phyloP scores from a whole-genome alignment of 2,797 vertebrate species.

The Arnoldichthys spilopterus region DNA sequence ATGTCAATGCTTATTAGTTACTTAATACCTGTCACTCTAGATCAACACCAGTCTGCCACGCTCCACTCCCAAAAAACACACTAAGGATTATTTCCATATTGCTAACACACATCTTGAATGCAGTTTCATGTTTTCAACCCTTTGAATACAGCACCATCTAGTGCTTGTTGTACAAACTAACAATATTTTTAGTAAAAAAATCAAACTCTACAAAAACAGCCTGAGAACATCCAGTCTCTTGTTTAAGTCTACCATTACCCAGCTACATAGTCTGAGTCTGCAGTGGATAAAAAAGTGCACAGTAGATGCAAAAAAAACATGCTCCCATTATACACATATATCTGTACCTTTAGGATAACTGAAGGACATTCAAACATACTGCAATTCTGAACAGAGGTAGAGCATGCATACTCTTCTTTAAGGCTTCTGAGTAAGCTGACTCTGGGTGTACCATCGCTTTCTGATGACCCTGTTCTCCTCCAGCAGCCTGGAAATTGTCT shows the following conservation, averaged over 20 bases:
- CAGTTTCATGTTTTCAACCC: not conserved
- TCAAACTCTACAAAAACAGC: not conserved
- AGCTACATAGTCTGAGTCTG: not conserved
- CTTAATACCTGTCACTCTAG: not conserved
- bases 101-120: not conserved
- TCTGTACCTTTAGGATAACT: not conserved
- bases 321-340: not conserved
- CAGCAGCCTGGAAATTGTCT: constrained; percentile 86
- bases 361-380: not conserved
- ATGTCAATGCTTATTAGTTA: not conserved
- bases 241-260: not conserved
- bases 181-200: not conserved
- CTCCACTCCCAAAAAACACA: not conserved
- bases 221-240: not conserved
- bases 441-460: constrained; percentile 71
- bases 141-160: constrained; percentile 41
- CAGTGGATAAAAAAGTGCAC: not conserved
- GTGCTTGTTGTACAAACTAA: not conserved
- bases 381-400: not conserved
- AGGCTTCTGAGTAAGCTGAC: constrained; percentile 35
- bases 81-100: not conserved
- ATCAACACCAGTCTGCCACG: not conserved
- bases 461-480: constrained; percentile 86
- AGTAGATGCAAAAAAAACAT: not conserved
- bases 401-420: not conserved